Evolutionary conservation across 2,797 vertebrate genomes (phyloP).

Genomic region (Cyclura pinguis): DNA sequence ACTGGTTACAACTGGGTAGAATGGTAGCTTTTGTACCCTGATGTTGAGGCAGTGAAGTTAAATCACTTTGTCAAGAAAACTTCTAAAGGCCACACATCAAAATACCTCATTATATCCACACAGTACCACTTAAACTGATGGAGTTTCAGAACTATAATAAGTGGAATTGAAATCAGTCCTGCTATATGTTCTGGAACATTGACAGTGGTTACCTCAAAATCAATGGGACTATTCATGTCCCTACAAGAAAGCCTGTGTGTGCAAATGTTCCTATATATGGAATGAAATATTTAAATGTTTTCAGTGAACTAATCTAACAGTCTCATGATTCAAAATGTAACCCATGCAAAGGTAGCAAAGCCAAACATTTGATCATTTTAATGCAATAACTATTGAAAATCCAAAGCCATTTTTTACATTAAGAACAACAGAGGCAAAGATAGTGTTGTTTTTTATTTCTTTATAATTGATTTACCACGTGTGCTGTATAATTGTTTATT

Average conservation of each 20-base stretch:
- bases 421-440: conserved; percentile 16
- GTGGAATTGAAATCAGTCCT: conserved; percentile 14
- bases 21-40: neutral
- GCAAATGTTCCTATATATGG: neutral
- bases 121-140: neutral
- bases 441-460: neutral
- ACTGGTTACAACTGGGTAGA: neutral
- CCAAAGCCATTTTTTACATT: neutral
- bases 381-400: neutral
- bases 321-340: neutral
- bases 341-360: conserved; percentile 19
- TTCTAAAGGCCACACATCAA: conserved; percentile 8
- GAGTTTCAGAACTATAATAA: conserved; percentile 5
- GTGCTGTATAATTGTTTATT: conserved; percentile 27
- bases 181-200: conserved; percentile 34
- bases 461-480: conserved; percentile 18
- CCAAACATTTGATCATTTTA: neutral
- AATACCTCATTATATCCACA: conserved; percentile 9
- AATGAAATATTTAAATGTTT: conserved; percentile 25
- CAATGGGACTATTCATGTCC: neutral
- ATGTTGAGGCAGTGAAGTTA: conserved; percentile 9
- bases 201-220: conserved; percentile 32
- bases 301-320: conserved; percentile 23
- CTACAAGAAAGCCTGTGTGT: conserved; percentile 29
- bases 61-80: conserved; percentile 9